These are phyloP conservation scores for Mimumesa dahlbomi DNA, from an alignment of 2,888 invertebrate genomes.

Conservation along the genomic window DNA sequence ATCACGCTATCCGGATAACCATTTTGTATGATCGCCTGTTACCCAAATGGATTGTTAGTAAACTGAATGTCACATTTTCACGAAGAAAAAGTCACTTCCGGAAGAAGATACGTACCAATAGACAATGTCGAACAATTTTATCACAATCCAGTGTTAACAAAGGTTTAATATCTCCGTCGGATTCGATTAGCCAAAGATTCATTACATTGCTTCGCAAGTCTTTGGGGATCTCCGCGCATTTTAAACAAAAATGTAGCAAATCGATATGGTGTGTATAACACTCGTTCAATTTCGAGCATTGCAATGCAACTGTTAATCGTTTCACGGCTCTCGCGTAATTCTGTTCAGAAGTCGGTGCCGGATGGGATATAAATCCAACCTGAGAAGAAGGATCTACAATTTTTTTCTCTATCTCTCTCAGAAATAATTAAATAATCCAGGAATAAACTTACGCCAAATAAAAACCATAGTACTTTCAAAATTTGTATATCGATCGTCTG, in stretches of 20 bases:
- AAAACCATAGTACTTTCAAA: conserved; percentile 65
- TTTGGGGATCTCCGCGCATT: conserved; percentile 46
- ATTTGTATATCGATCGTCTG: neutral
- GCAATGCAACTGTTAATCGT: conserved; percentile 40
- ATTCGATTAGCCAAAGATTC: conserved; percentile 63
- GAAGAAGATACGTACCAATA: conserved; percentile 44
- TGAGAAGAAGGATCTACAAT: too few species aligned
- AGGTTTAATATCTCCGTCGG: conserved; percentile 57
- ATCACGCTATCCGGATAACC: conserved; percentile 32
- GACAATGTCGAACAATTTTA: conserved; percentile 42
- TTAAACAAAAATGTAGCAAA: conserved; percentile 55
- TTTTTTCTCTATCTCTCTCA: too few species aligned
- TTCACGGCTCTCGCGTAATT: conserved; percentile 40
- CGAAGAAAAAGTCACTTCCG: neutral
- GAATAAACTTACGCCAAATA: conserved; percentile 57
- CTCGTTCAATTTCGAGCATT: conserved; percentile 44
- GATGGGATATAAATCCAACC: conserved; percentile 46
- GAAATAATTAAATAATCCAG: neutral
- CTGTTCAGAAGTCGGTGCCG: conserved; percentile 11
- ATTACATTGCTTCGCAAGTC: conserved; percentile 48
- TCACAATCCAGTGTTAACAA: conserved; percentile 37
- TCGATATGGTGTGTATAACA: conserved; percentile 67
- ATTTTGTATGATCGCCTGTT: conserved; percentile 35
- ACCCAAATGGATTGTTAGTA: too few species aligned
- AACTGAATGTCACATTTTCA: too few species aligned